Percentiles rank a stretch among this genome's conserved stretches.
Conservation (phyloP, 2,888 invertebrate species). For the Protophormia terraenovae region DNA sequence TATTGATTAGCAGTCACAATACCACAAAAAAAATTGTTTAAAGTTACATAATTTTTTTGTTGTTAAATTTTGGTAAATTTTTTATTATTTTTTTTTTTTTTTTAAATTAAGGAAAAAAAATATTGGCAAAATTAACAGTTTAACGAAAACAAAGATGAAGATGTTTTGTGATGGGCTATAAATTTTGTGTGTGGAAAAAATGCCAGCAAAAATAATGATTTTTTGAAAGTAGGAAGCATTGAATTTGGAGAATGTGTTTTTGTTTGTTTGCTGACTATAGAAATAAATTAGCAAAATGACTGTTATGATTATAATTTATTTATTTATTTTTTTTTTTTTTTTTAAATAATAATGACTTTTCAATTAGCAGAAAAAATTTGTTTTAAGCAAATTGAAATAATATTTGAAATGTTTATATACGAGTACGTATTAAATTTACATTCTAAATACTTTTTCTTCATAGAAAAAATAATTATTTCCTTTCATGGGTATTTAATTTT, state of each 20-base stretch:
- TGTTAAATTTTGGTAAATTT: no score
- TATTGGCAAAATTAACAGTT: conserved; percentile 42
- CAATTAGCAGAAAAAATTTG: not conserved
- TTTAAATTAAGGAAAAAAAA: conserved; percentile 6
- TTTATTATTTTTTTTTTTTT: conserved; percentile 1
- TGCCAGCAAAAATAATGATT: not conserved
- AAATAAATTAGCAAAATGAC: not conserved
- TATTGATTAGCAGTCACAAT: conserved; percentile 50
- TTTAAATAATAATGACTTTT: not conserved
- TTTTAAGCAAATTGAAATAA: not conserved
- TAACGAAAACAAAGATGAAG: conserved; percentile 12
- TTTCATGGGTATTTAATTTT: no score
- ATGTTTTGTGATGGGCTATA: conserved; percentile 13
- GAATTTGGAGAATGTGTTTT: conserved; percentile 5
- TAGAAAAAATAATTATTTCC: no score
- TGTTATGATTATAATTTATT: not conserved
- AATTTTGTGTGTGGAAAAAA: not conserved
- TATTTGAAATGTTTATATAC: not conserved
- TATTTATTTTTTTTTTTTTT: not conserved
- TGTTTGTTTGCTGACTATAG: not conserved
- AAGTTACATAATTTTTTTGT: conserved; percentile 12
- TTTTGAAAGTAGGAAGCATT: conserved; percentile 61
- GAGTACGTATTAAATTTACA: no score
- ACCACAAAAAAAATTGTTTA: not conserved
- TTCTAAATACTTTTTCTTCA: no score